Percentiles rank a stretch among this genome's conserved stretches.
These are phyloP conservation scores for Drosophila melanosoma DNA, from an alignment of 2,888 invertebrate genomes.

Conservation along the genomic window DNA sequence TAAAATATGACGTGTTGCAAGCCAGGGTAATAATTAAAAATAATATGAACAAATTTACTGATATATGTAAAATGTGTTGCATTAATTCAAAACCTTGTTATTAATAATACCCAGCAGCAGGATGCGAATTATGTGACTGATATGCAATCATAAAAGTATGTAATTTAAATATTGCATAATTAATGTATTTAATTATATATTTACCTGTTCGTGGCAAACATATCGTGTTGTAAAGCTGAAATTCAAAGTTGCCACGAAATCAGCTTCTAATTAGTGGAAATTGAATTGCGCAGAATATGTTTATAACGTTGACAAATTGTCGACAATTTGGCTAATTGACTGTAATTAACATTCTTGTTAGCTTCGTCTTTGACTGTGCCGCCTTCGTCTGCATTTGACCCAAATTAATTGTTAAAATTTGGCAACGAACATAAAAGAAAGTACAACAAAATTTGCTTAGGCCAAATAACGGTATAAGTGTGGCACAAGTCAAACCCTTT, in stretches of 20 bases:
- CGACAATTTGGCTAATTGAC: slow-evolving; percentile 77
- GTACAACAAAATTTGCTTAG: slow-evolving; percentile 27
- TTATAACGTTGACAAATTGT: slow-evolving; percentile 58
- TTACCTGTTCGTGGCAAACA: slow-evolving; percentile 6
- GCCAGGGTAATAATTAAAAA: slow-evolving; percentile 36
- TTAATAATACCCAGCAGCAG: not conserved
- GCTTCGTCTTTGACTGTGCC: slow-evolving; percentile 13
- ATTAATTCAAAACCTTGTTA: slow-evolving; percentile 28
- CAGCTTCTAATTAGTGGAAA: slow-evolving; percentile 48
- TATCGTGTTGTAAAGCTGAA: slow-evolving; percentile 4
- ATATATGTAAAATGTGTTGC: not conserved
- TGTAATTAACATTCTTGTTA: slow-evolving; percentile 68
- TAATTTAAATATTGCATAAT: slow-evolving; percentile 3
- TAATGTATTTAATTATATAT: slow-evolving; percentile 23
- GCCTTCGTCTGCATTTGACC: slow-evolving; percentile 48
- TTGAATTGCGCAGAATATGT: slow-evolving; percentile 36
- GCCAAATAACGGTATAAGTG: slow-evolving; percentile 5
- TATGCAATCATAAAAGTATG: not conserved
- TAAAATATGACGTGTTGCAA: slow-evolving; percentile 19
- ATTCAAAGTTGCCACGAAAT: slow-evolving; percentile 23
- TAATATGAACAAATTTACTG: not conserved
- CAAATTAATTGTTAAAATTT: slow-evolving; percentile 71
- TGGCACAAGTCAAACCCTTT: slow-evolving; percentile 62
- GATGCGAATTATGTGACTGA: not conserved
- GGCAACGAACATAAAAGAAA: slow-evolving; percentile 43